These are phyloP conservation scores for Melanocharis versteri DNA, from an alignment of 2,113 vertebrate species.

Conservation along the genomic window DNA sequence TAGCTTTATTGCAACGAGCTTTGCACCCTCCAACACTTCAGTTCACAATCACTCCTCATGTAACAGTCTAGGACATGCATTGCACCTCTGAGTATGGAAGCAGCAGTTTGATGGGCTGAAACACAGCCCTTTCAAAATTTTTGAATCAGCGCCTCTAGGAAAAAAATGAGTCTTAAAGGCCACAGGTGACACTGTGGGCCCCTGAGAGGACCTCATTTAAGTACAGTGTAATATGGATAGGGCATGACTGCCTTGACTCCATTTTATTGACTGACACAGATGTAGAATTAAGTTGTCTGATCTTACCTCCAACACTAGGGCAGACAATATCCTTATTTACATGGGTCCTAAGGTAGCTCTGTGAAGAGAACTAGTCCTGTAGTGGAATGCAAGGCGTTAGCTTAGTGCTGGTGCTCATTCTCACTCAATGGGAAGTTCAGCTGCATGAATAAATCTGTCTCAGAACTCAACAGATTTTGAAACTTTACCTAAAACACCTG, in stretches of 20 bases:
- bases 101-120: neutral
- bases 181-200: neutral
- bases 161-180: neutral
- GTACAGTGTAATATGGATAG: neutral
- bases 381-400: fast-evolving
- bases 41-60: neutral
- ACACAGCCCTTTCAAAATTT: neutral
- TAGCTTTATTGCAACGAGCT: neutral
- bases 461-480: neutral
- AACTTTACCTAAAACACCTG: neutral
- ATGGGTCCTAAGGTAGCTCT: neutral
- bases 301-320: neutral
- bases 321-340: neutral
- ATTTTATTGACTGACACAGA: neutral
- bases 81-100: neutral
- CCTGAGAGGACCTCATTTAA: neutral
- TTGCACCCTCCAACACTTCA: neutral
- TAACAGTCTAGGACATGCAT: neutral
- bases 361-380: neutral
- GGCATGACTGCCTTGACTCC: neutral
- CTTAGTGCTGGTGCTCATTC: neutral
- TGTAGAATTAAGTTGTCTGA: neutral
- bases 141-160: neutral
- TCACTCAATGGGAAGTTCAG: neutral
- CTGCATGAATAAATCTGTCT: neutral